Evolutionary conservation across 2,888 invertebrate species (phyloP), one percentile per base, ranked within the genome.

Genomic region (Protophormia terraenovae): DNA sequence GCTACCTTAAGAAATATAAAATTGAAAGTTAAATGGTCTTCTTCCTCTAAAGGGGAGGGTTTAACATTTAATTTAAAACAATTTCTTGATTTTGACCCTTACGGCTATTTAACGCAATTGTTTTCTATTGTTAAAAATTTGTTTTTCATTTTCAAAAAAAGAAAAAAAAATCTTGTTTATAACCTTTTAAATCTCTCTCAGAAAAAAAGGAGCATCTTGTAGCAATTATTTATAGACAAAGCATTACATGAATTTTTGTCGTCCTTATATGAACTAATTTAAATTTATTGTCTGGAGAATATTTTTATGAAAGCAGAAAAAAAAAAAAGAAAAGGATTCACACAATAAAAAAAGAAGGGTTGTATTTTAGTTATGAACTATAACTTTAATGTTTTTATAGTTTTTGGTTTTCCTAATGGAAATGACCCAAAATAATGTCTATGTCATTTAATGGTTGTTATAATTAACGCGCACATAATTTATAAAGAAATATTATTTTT

Each of bases 21-120:
- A n/a, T n/a, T n/a, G n/a, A 41, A 64, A 45, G 32, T 50, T 55
- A 35, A 69, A n/a, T n/a, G n/a, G n/a, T n/a, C 24, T 47, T 60
- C 22, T 27, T 29, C 14, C 32, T 16, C 6, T 8, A n/a, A 45
- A 76, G 38, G 58, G 53, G 58, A 84, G 67, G 53, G 41, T 66
- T 45, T 62, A n/a, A n/a, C 32, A 53, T 22, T 50, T 78, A 22
- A 19, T 8, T 66, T n/a, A 14, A 5, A 45, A 14, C n/a, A n/a
- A n/a, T 60, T 75, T 78, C 71, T 66, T 71, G 82, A 75, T 81
- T 82, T 79, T 85, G 85, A 85, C 85, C 85, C 85, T 85, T 79
- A 78, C 78, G 85, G 82, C 85, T 71, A 85, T 82, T 85, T 85
- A 79, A 75, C 81, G 81, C 84, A 73, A 69, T 85, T 81, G 84